Evolutionary conservation across 2,888 invertebrate species (phyloP).

Genomic region (Altica lythri): DNA sequence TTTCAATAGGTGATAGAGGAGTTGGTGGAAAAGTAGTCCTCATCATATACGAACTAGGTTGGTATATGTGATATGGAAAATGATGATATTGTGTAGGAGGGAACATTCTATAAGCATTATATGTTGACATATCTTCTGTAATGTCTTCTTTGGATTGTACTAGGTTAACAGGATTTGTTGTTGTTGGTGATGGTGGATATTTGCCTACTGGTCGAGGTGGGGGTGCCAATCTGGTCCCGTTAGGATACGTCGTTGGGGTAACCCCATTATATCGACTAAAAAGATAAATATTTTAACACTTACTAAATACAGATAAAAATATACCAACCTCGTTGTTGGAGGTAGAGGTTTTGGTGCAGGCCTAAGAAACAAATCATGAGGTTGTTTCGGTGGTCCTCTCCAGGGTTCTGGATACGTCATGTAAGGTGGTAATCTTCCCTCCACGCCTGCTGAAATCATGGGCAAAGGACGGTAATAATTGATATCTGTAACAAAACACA

Average conservation of each 20-base stretch:
- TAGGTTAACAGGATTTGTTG: constrained; percentile 55
- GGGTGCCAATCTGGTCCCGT: constrained; percentile 50
- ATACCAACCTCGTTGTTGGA: constrained; percentile 60
- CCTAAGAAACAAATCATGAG: constrained; percentile 69
- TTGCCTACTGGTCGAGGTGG: constrained; percentile 49
- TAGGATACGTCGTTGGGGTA: constrained; percentile 46
- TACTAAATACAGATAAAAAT: too few relatives aligned
- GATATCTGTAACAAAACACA: constrained; percentile 56
- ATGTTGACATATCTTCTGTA: constrained; percentile 45
- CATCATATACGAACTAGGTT: constrained; percentile 51
- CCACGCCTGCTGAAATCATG: constrained; percentile 74
- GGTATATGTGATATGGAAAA: constrained; percentile 42
- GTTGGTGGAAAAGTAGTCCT: constrained; percentile 58
- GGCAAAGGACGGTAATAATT: constrained; percentile 50
- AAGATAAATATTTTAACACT: constrained; percentile 23
- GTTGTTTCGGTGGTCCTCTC: constrained; percentile 62
- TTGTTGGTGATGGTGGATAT: constrained; percentile 53
- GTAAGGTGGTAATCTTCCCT: constrained; percentile 61
- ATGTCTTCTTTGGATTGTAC: constrained; percentile 55
- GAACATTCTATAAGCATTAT: constrained; percentile 50
- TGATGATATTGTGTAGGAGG: constrained; percentile 44
- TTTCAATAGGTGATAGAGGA: constrained; percentile 55
- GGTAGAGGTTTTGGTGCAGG: constrained; percentile 66
- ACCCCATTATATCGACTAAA: constrained; percentile 54
- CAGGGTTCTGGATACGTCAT: constrained; percentile 63